Evolutionary conservation across 2,113 vertebrate species (phyloP).

Genomic region (Silurus meridionalis): DNA sequence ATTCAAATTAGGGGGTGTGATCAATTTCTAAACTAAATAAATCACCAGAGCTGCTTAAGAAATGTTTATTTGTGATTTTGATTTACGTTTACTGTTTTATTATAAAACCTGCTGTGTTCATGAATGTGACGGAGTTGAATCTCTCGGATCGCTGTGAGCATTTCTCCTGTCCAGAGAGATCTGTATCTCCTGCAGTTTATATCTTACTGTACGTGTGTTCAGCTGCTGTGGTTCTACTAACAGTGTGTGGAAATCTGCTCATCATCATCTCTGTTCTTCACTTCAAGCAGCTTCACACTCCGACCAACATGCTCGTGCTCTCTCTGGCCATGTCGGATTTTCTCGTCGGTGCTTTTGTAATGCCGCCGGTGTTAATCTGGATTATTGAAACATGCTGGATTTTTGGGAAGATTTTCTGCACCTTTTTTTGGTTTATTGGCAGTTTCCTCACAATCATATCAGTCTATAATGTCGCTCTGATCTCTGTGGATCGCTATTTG

Average conservation of each 20-base stretch:
- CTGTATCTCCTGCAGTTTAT: not conserved
- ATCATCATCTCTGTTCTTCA: too few relatives aligned
- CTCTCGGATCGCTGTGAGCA: not conserved
- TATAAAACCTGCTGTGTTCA: not conserved
- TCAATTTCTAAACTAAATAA: not conserved
- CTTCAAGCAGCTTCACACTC: too few relatives aligned
- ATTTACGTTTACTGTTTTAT: not conserved
- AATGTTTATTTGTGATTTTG: not conserved
- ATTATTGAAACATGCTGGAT: not conserved
- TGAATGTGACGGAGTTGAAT: not conserved
- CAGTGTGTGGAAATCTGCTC: too few relatives aligned
- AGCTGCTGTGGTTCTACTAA: too few relatives aligned
- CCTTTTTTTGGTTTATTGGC: not conserved
- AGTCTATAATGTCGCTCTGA: constrained; percentile 32
- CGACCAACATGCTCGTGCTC: too few relatives aligned
- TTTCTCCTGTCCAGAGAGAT: not conserved
- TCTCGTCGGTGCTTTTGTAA: not conserved
- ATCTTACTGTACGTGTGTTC: too few relatives aligned
- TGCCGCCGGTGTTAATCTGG: not conserved
- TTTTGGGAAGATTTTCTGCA: constrained; percentile 18
- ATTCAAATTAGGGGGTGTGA: not conserved
- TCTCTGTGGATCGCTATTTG: constrained; percentile 36
- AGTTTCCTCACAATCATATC: not conserved
- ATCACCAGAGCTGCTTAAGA: not conserved
- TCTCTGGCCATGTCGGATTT: not conserved